Conservation (phyloP, 2,888 invertebrate species). For the Axea sp. region DNA sequence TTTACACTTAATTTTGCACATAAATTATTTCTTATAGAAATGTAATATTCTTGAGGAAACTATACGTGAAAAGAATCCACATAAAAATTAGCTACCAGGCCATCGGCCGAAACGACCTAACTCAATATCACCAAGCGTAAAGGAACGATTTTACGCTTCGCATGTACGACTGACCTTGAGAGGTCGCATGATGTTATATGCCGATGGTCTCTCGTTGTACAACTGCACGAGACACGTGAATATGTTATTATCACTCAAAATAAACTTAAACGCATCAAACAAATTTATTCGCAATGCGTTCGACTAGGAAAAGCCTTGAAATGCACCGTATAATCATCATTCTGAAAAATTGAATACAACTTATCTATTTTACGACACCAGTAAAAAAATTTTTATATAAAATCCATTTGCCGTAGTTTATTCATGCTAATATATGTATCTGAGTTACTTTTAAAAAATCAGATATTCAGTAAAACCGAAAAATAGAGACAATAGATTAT, state of each 20-base stretch:
- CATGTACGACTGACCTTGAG: conserved; percentile 40
- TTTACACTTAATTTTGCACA: too few species aligned
- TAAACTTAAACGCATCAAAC: conserved; percentile 5
- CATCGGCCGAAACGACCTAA: conserved; percentile 21
- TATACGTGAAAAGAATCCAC: too few species aligned
- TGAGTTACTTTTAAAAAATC: too few species aligned
- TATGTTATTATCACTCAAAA: conserved; percentile 19
- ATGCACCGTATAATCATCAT: conserved; percentile 2
- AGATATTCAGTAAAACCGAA: too few species aligned
- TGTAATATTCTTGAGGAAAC: too few species aligned
- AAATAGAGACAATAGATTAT: too few species aligned
- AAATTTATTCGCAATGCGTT: too few species aligned
- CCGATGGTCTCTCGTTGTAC: conserved; percentile 7
- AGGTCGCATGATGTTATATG: conserved; percentile 36
- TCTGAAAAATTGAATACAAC: conserved; percentile 6
- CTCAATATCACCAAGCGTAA: conserved; percentile 30
- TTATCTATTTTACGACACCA: too few species aligned
- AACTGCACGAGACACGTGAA: conserved; percentile 1
- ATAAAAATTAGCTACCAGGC: background rate
- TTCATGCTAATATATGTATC: too few species aligned
- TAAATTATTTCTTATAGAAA: too few species aligned
- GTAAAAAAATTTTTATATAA: too few species aligned
- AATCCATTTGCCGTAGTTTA: too few species aligned
- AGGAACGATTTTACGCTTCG: conserved; percentile 38
- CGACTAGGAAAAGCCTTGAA: conserved; percentile 20